A percentile compares a stretch with the other conserved stretches of the same genome.
Conservation (phyloP, 2,797 vertebrate genomes). For the Melopsittacus undulatus region DNA sequence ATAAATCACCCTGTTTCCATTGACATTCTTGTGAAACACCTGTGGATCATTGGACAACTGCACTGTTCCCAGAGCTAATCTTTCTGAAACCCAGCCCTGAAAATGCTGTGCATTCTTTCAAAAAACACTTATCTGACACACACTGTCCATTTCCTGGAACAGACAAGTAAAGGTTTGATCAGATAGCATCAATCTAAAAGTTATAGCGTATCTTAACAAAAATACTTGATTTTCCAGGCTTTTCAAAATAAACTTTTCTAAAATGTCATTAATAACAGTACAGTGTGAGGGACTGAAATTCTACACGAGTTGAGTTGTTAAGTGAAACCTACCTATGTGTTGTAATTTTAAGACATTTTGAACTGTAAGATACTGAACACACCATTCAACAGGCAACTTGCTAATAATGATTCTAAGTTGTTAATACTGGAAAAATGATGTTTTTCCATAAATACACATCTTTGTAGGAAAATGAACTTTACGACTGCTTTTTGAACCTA, state of each 20-base stretch:
- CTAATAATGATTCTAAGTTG: not conserved
- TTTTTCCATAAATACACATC: not conserved
- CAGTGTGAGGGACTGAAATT: not conserved
- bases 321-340: not conserved
- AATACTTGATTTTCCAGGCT: not conserved
- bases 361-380: not conserved
- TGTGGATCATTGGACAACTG: slow-evolving; percentile 33
- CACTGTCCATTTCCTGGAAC: not conserved
- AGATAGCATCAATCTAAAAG: not conserved
- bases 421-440: not conserved
- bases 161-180: not conserved
- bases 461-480: not conserved
- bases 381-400: not conserved
- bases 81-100: slow-evolving; percentile 19
- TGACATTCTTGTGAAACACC: slow-evolving; percentile 52
- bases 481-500: not conserved
- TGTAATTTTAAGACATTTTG: not conserved
- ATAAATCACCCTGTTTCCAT: slow-evolving; percentile 5
- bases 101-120: slow-evolving; percentile 19
- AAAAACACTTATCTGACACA: not conserved
- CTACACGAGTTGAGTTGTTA: not conserved
- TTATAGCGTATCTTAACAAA: not conserved
- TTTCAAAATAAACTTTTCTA: not conserved
- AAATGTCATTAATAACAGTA: not conserved
- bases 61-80: slow-evolving; percentile 23